A percentile compares a stretch with the other conserved stretches of the same genome.
Conservation (phyloP, 2,113 vertebrate genomes). For the Gopherus flavomarginatus region DNA sequence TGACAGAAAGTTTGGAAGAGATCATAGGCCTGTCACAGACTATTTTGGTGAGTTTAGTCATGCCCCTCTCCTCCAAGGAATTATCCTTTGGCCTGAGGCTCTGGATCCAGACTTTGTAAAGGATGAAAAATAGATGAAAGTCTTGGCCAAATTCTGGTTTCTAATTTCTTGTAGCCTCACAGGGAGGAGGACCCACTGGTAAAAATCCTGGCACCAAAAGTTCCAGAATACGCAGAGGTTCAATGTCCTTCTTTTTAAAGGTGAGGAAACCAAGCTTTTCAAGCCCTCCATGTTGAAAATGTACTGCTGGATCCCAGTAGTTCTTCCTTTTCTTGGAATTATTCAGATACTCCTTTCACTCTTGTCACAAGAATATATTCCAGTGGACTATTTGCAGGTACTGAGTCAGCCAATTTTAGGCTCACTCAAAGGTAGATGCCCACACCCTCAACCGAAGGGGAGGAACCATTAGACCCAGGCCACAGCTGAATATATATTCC, state of each 20-base stretch:
- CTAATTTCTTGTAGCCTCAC: neutral
- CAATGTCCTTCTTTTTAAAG: neutral
- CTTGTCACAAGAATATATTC: neutral
- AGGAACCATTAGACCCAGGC: neutral
- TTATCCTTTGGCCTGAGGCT: neutral
- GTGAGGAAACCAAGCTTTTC: neutral
- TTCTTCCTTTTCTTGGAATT: neutral
- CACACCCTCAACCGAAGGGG: neutral
- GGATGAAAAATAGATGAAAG: neutral
- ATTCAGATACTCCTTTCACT: neutral
- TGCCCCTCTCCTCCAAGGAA: neutral
- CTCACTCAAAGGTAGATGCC: neutral
- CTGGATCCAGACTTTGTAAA: neutral
- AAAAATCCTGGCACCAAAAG: neutral
- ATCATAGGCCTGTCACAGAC: neutral
- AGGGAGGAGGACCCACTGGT: neutral
- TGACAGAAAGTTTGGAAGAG: neutral
- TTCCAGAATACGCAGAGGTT: neutral
- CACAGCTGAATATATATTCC: neutral
- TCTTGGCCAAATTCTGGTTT: neutral
- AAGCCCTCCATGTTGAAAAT: neutral
- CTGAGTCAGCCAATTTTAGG: neutral
- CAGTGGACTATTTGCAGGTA: neutral
- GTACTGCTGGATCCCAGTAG: neutral
- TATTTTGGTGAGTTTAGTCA: neutral